Evolutionary conservation across 1,140 invertebrate species (phyloP), one percentile per base, ranked within the genome.

Genomic region (Andrena cerasifolii): DNA sequence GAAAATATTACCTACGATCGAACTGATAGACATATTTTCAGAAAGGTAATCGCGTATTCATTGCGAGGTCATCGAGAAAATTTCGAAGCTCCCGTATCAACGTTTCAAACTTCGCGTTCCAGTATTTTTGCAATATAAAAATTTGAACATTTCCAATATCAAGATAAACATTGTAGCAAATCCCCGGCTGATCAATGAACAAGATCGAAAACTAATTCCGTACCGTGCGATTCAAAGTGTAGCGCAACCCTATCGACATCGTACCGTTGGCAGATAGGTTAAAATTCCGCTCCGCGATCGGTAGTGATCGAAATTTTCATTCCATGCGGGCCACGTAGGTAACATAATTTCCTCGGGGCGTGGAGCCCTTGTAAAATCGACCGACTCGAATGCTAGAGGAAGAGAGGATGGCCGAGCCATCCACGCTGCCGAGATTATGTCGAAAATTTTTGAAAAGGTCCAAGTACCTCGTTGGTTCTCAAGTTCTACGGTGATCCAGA

Each of bases 391-490:
- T 43, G 12, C 51, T 26, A 36, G 70, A 40, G 45, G 33, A 33
- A 36, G 31, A 49, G 21, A 14, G 24, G 21, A 4, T 43, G 51
- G 51, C 16, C 16, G 24, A 16, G 56, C 33, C n/a, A 61, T 72
- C 43, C 54, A 51, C 56, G 21, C 18, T 16, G 40, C 28, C 3
- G 43, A 51, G 70, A 61, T 72, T 51, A 33, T 56, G 26, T n/a
- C 31, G 70, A 61, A 51, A 72, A 72, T 26, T 72, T 72, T 72
- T 31, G 56, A n/a, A 36, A 51, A 61, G 18, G 21, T 28, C 8
- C 8, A n/a, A 16, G 2, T 31, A 31, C n/a, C n/a, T 26, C n/a
- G 43, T 49, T 8, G n/a, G 54, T n/a, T 31, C 14, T 31, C 1
- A 2, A 16, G 33, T 56, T 36, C 28, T 7, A 12, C 33, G 8